Conservation (phyloP, 2,797 vertebrate species). For the Orestias chungarensis region DNA sequence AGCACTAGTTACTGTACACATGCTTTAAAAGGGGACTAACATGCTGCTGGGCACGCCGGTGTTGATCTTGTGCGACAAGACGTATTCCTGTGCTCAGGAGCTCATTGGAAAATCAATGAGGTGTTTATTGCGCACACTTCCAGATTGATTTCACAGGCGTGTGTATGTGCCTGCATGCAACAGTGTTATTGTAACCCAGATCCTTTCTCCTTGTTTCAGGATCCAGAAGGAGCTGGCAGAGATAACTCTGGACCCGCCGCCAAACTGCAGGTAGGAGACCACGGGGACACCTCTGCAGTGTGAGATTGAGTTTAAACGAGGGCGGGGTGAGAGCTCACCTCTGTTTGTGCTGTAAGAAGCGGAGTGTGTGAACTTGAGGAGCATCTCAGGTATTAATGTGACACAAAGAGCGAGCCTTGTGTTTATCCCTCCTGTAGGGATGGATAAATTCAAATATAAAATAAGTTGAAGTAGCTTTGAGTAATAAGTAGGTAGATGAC, state of each 20-base stretch:
- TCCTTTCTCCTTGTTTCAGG: slow-evolving; percentile 76
- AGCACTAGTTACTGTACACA: not conserved
- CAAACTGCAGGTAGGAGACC: slow-evolving; percentile 95
- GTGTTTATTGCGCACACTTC: slow-evolving; percentile 36
- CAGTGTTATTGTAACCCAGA: slow-evolving; percentile 31
- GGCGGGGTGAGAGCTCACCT: not conserved
- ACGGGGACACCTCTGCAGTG: too few relatives aligned
- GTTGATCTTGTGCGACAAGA: slow-evolving; percentile 49
- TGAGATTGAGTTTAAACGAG: not conserved
- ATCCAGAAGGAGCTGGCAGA: slow-evolving; percentile 98
- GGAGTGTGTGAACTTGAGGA: slow-evolving; percentile 30
- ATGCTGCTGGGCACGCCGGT: slow-evolving; percentile 1
- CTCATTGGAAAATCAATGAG: slow-evolving; percentile 70
- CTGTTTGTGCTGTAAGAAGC: slow-evolving; percentile 34
- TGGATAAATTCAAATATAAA: too few relatives aligned
- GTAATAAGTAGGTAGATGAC: too few relatives aligned
- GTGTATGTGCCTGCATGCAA: slow-evolving; percentile 19
- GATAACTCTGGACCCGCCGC: slow-evolving; percentile 95
- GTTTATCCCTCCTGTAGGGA: slow-evolving; percentile 24
- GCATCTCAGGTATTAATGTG: slow-evolving; percentile 23
- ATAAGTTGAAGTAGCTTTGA: too few relatives aligned
- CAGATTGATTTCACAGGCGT: not conserved
- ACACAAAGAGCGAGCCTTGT: slow-evolving; percentile 19
- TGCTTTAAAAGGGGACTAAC: slow-evolving; percentile 6
- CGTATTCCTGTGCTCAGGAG: slow-evolving; percentile 35